Percentiles rank a stretch among this genome's conserved stretches.
Evolutionary conservation across 2,888 invertebrate species (phyloP).

Genomic region (Lagria hirta): DNA sequence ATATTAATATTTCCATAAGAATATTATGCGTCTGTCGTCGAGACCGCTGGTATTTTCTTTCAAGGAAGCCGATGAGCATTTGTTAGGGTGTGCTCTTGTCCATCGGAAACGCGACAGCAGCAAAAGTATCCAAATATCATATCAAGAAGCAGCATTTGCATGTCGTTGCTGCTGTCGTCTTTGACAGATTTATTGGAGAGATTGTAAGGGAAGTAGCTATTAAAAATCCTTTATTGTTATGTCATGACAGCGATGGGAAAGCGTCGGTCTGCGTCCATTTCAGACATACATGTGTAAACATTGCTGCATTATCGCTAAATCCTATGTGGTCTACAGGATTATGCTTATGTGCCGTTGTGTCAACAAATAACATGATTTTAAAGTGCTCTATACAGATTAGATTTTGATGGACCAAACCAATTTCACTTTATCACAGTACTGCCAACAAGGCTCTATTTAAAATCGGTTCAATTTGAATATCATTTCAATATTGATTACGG

Average conservation of each 20-base stretch:
- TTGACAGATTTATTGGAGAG: constrained; percentile 54
- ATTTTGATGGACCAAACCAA: constrained; percentile 20
- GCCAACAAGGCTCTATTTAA: too few relatives aligned
- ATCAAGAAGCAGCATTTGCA: constrained; percentile 50
- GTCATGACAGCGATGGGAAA: constrained; percentile 30
- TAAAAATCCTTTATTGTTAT: constrained; percentile 50
- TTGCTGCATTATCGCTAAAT: constrained; percentile 32
- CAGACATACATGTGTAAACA: constrained; percentile 35
- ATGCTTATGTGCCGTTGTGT: constrained; percentile 26
- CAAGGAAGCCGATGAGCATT: constrained; percentile 39
- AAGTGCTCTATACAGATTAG: constrained; percentile 18
- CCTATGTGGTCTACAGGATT: constrained; percentile 29
- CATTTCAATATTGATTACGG: too few relatives aligned
- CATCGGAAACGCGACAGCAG: constrained; percentile 22
- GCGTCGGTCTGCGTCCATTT: constrained; percentile 30
- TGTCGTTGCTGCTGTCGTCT: constrained; percentile 45
- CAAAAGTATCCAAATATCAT: constrained; percentile 29
- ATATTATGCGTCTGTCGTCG: constrained; percentile 53
- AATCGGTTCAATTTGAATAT: too few relatives aligned
- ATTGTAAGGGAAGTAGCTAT: constrained; percentile 36
- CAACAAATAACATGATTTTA: constrained; percentile 26
- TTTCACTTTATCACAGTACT: too few relatives aligned
- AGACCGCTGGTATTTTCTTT: constrained; percentile 32
- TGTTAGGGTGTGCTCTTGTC: constrained; percentile 25
- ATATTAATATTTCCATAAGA: constrained; percentile 55